Percentiles rank a stretch among this genome's conserved stretches.
These are phyloP conservation scores for Neocrepidodera transversa DNA, from an alignment of 2,888 invertebrate species.

Conservation along the genomic window DNA sequence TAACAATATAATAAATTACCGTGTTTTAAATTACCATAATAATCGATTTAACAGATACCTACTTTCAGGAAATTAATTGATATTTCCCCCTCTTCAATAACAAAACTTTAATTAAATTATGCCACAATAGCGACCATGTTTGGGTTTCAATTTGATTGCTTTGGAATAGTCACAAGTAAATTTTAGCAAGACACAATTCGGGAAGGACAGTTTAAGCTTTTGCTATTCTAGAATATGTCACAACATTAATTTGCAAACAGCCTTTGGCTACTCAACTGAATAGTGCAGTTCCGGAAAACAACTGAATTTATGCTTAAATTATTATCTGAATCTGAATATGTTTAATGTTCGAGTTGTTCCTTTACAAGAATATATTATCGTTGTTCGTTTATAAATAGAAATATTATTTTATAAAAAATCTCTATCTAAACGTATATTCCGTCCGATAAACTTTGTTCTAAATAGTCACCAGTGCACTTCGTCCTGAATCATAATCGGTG, in stretches of 20 bases:
- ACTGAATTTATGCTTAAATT: neutral
- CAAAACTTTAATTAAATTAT: no score
- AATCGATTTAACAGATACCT: no score
- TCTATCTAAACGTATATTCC: no score
- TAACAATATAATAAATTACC: no score
- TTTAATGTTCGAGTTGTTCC: no score
- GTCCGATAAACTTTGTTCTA: neutral
- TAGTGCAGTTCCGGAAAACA: neutral
- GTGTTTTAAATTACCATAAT: no score
- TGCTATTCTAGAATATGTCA: neutral
- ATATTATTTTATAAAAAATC: no score
- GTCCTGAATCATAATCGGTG: slow-evolving; percentile 11
- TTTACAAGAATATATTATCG: no score
- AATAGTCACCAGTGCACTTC: neutral
- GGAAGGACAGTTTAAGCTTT: neutral
- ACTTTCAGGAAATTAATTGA: no score
- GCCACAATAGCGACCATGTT: neutral
- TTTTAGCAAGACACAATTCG: neutral
- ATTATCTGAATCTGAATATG: neutral
- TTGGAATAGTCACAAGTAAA: neutral
- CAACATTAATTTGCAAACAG: neutral
- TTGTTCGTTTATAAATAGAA: no score
- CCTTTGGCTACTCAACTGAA: neutral
- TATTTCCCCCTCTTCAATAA: no score
- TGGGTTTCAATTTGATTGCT: neutral